Evolutionary conservation across 2,888 invertebrate genomes (phyloP).

Genomic region (Aromia moschata): DNA sequence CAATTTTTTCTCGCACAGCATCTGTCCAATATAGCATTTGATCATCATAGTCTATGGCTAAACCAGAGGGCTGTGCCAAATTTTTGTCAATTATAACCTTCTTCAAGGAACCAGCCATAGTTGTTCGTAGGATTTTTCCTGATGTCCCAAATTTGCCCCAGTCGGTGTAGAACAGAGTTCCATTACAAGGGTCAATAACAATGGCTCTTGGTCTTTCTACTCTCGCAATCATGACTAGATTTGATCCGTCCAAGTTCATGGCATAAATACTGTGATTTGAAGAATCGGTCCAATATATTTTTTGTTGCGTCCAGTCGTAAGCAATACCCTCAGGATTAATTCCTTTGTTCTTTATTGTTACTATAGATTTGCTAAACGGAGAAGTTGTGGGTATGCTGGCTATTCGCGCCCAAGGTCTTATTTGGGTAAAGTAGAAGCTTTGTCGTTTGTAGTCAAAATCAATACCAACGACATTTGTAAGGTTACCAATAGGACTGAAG

Average conservation of each 20-base stretch:
- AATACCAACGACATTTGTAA: conserved; percentile 93
- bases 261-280: conserved; percentile 94
- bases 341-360: conserved; percentile 77
- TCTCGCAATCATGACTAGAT: conserved; percentile 89
- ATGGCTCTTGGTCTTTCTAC: conserved; percentile 95
- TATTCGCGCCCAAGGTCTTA: conserved; percentile 89
- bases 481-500: conserved; percentile 83
- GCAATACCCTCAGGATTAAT: conserved; percentile 94
- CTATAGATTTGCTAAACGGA: conserved; percentile 71
- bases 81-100: conserved; percentile 89
- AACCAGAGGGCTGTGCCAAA: conserved; percentile 92
- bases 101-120: conserved; percentile 95
- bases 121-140: conserved; percentile 93
- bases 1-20: conserved; percentile 94
- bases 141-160: conserved; percentile 94
- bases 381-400: conserved; percentile 80
- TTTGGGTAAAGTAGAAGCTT: conserved; percentile 91
- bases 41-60: conserved; percentile 96
- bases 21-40: conserved; percentile 97
- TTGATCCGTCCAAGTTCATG: conserved; percentile 89
- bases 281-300: conserved; percentile 98
- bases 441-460: conserved; percentile 94
- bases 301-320: conserved; percentile 97
- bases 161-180: conserved; percentile 94
- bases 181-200: conserved; percentile 96